Evolutionary conservation across 35 echinoderm and acorn worm genomes (phyloP).

Genomic region (Lytechinus pictus): DNA sequence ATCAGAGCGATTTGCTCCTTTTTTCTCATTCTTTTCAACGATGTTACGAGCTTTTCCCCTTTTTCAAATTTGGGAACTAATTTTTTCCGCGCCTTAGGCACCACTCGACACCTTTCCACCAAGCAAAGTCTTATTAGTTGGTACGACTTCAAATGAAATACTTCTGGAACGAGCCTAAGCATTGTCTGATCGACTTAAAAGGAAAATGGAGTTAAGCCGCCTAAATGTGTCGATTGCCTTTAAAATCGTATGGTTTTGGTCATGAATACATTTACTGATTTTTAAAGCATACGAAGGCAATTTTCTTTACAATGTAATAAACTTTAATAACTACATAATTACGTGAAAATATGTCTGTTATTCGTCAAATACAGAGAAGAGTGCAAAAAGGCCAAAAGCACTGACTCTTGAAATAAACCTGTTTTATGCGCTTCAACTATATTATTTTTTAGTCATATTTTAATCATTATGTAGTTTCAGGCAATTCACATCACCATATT

Average conservation of each 20-base stretch:
- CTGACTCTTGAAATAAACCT: no score
- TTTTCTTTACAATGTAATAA: neutral
- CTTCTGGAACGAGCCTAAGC: neutral
- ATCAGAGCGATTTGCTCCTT: neutral
- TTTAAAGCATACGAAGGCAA: neutral
- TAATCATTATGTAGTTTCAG: no score
- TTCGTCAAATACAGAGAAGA: neutral
- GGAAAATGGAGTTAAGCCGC: neutral
- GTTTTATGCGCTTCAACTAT: no score
- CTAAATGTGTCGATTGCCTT: neutral
- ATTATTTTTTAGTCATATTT: no score
- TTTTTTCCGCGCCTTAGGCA: conserved; percentile 8
- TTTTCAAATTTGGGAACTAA: neutral
- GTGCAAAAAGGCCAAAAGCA: no score
- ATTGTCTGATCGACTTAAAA: neutral
- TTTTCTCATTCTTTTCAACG: neutral
- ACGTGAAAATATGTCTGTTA: no score
- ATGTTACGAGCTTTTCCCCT: neutral
- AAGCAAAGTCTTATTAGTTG: neutral
- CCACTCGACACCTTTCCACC: conserved; percentile 7
- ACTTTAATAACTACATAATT: neutral
- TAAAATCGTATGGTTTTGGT: neutral
- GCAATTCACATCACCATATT: no score
- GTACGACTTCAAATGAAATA: neutral
- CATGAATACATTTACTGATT: neutral